These are phyloP conservation scores for Orius insidiosus DNA, from an alignment of 1,140 invertebrate species.

Conservation along the genomic window DNA sequence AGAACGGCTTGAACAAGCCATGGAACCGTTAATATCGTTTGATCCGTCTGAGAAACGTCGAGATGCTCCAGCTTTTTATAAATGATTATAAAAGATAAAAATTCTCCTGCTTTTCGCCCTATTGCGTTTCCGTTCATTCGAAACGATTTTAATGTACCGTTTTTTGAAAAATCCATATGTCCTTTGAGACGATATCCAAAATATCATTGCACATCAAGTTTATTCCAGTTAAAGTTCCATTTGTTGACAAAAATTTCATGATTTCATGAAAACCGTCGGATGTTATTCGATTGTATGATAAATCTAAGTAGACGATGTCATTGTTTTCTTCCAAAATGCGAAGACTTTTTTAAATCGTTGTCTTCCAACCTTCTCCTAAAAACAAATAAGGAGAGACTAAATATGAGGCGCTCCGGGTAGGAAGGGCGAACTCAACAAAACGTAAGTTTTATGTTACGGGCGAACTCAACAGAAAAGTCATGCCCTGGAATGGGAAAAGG, in stretches of 20 bases:
- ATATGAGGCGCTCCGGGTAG: too few relatives aligned
- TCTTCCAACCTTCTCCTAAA: conserved; percentile 27
- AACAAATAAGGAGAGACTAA: conserved; percentile 3
- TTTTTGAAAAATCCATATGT: not conserved
- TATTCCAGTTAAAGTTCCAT: not conserved
- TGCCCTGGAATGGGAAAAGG: too few relatives aligned
- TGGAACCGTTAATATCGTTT: conserved; percentile 31
- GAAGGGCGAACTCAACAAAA: too few relatives aligned
- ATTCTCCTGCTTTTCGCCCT: conserved; percentile 25
- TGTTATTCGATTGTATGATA: conserved; percentile 35
- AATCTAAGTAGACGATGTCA: conserved; percentile 29
- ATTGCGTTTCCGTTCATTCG: conserved; percentile 3
- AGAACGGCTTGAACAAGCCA: conserved; percentile 27
- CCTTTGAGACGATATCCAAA: not conserved
- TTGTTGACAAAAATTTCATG: conserved; percentile 19
- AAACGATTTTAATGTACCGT: conserved; percentile 5
- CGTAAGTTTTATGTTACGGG: too few relatives aligned
- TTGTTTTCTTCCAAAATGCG: conserved; percentile 28
- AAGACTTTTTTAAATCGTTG: conserved; percentile 29
- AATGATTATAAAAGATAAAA: conserved; percentile 28
- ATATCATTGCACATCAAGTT: conserved; percentile 9
- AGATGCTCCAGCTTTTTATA: conserved; percentile 29
- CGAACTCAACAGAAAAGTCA: too few relatives aligned
- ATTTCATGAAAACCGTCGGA: conserved; percentile 32
- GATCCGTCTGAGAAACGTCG: conserved; percentile 35